These are phyloP conservation scores for Acrocera orbiculus DNA, from an alignment of 2,888 invertebrate genomes.

Conservation along the genomic window DNA sequence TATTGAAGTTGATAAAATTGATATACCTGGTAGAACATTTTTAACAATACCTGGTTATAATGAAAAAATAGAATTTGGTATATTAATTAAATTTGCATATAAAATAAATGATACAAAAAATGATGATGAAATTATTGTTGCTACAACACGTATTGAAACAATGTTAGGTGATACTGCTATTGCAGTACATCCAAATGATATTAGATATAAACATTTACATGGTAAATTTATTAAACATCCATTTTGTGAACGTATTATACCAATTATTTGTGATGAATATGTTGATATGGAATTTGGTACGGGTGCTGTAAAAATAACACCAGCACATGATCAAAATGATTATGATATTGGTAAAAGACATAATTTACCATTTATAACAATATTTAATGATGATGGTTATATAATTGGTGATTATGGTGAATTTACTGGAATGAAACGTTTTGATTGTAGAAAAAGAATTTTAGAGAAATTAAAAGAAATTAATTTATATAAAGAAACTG, in stretches of 20 bases:
- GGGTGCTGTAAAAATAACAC: slow-evolving; percentile 97
- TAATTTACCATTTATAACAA: slow-evolving; percentile 66
- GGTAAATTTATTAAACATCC: slow-evolving; percentile 79
- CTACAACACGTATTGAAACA: slow-evolving; percentile 96
- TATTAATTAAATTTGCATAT: slow-evolving; percentile 84
- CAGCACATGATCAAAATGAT: slow-evolving; percentile 94
- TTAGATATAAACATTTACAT: slow-evolving; percentile 62
- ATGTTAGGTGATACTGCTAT: slow-evolving; percentile 96
- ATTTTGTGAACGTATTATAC: slow-evolving; percentile 62
- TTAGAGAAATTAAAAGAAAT: slow-evolving; percentile 53
- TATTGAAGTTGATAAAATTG: slow-evolving; percentile 94
- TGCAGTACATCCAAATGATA: slow-evolving; percentile 90
- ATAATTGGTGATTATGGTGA: slow-evolving; percentile 63
- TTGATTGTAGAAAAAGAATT: slow-evolving; percentile 71
- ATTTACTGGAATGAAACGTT: slow-evolving; percentile 75
- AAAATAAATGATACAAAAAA: slow-evolving; percentile 38
- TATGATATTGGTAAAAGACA: slow-evolving; percentile 89
- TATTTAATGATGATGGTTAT: slow-evolving; percentile 80
- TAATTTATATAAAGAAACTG: slow-evolving; percentile 57
- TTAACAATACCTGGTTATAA: slow-evolving; percentile 66
- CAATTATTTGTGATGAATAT: slow-evolving; percentile 80
- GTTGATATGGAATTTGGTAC: slow-evolving; percentile 95
- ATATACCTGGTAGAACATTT: slow-evolving; percentile 69
- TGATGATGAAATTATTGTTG: slow-evolving; percentile 73
- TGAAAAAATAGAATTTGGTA: slow-evolving; percentile 73